These are phyloP conservation scores for Zosterops borbonicus DNA, from an alignment of 2,113 vertebrate genomes.

Conservation along the genomic window DNA sequence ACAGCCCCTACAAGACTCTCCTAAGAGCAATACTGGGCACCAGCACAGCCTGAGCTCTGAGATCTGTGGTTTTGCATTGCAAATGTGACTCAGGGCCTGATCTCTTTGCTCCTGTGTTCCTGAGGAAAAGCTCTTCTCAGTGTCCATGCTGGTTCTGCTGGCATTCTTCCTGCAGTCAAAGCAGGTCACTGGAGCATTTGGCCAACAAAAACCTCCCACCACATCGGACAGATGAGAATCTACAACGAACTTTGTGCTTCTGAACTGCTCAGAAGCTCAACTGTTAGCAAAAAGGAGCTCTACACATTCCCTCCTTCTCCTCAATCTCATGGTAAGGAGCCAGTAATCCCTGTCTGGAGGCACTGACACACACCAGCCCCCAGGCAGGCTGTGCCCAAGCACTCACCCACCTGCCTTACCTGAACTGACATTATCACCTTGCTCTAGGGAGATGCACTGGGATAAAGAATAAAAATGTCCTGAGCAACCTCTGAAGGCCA, in stretches of 20 bases:
- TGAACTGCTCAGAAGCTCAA: neutral
- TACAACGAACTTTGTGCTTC: neutral
- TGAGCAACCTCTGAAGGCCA: neutral
- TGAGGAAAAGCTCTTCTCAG: neutral
- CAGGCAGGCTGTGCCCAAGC: neutral
- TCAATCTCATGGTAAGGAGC: neutral
- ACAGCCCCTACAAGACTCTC: neutral
- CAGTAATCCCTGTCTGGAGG: neutral
- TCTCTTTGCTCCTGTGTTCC: neutral
- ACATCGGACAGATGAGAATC: neutral
- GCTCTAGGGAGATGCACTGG: neutral
- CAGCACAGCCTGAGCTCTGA: neutral
- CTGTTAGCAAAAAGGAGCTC: neutral
- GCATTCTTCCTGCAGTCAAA: neutral
- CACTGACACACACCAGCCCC: neutral
- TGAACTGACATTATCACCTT: neutral
- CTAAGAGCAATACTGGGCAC: neutral
- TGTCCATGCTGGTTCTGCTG: neutral
- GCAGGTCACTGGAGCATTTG: neutral
- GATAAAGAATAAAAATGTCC: neutral
- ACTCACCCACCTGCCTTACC: neutral
- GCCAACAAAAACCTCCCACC: neutral
- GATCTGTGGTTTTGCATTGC: neutral
- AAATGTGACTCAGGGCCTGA: neutral
- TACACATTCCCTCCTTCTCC: neutral